A percentile compares a stretch with the other conserved stretches of the same genome.
Evolutionary conservation across 2,888 invertebrate species (phyloP).

Genomic region (Scaptomyza cyrtandrae): DNA sequence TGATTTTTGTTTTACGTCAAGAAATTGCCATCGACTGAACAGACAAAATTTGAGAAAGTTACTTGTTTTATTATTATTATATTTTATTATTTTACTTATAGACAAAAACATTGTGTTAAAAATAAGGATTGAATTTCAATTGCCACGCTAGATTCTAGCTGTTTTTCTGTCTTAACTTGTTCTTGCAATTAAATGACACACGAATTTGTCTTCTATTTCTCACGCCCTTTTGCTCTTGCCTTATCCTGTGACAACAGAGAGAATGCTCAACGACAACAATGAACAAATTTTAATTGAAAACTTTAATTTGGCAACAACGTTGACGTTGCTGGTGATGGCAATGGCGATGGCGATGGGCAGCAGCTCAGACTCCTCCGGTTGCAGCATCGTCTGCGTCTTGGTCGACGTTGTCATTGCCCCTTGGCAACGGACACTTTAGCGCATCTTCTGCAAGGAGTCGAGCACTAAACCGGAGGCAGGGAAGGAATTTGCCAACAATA

Average conservation of each 20-base stretch:
- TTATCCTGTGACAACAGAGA: conserved; percentile 7
- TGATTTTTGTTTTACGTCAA: no score
- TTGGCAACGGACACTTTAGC: conserved; percentile 56
- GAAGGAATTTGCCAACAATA: conserved; percentile 62
- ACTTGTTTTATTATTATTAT: no score
- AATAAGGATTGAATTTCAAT: no score
- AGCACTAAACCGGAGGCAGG: conserved; percentile 39
- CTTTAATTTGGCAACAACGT: conserved; percentile 74
- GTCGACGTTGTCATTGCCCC: conserved; percentile 72
- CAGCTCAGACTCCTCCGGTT: conserved; percentile 24
- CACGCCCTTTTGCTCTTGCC: conserved; percentile 15
- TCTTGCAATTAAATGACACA: background rate
- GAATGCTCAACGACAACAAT: conserved; percentile 59
- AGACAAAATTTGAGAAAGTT: no score
- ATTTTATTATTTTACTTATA: no score
- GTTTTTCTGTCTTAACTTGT: background rate
- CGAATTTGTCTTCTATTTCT: conserved; percentile 6
- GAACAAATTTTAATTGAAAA: conserved; percentile 78
- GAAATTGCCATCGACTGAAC: no score
- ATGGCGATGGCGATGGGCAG: conserved; percentile 15
- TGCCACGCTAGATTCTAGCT: no score
- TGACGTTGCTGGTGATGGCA: conserved; percentile 34
- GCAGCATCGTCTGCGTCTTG: conserved; percentile 50
- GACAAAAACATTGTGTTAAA: no score
- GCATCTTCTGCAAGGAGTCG: conserved; percentile 47